A percentile compares a stretch with the other conserved stretches of the same genome.
phyloP scores from a whole-genome alignment of 2,113 vertebrate species.

The Chloropsis cyanopogon region DNA sequence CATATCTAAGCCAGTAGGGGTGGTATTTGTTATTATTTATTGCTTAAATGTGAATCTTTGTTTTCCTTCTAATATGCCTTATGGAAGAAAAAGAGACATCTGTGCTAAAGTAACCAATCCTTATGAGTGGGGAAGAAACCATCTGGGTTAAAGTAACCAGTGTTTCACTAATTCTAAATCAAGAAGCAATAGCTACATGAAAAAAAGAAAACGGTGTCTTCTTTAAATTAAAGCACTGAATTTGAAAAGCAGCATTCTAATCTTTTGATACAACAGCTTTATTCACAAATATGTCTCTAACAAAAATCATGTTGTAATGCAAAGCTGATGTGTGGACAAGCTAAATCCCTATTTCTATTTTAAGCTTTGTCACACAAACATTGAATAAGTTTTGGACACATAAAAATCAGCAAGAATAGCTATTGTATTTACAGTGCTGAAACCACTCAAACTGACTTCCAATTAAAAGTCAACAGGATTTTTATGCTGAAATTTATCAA shows the following conservation, averaged over 20 bases:
- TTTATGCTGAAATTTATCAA: not conserved
- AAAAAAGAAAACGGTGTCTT: slow-evolving; percentile 11
- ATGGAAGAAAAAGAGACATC: slow-evolving; percentile 46
- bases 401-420: not conserved
- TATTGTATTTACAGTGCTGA: not conserved
- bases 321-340: slow-evolving; percentile 38
- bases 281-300: slow-evolving; percentile 35
- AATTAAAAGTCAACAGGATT: not conserved
- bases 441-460: not conserved
- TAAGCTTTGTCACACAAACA: not conserved
- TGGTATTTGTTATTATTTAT: slow-evolving; percentile 56
- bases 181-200: not conserved
- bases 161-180: slow-evolving; percentile 21
- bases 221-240: slow-evolving; percentile 44
- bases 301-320: slow-evolving; percentile 31
- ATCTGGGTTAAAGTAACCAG: slow-evolving; percentile 11
- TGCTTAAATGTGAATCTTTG: slow-evolving; percentile 56
- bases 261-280: slow-evolving; percentile 14
- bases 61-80: slow-evolving; percentile 29
- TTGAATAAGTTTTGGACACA: not conserved
- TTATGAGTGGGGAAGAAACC: slow-evolving; percentile 27
- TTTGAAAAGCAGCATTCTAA: slow-evolving; percentile 14
- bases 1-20: slow-evolving; percentile 36
- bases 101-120: slow-evolving; percentile 22
- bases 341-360: slow-evolving; percentile 22